These are phyloP conservation scores for Drosophila cardini DNA, from an alignment of 1,140 invertebrate species.

Conservation along the genomic window DNA sequence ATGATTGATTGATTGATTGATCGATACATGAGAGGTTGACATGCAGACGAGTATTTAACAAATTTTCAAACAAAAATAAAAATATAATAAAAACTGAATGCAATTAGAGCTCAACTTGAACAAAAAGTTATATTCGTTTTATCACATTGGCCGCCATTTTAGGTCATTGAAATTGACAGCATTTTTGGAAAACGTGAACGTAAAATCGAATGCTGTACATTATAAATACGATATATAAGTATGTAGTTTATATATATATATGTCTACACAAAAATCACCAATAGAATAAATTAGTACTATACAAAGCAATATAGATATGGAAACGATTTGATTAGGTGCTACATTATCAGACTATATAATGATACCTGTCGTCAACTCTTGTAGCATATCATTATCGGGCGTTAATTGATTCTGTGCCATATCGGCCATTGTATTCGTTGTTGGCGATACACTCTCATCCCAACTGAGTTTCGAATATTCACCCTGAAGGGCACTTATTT, in stretches of 20 bases:
- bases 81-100: conserved; percentile 57
- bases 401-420: conserved; percentile 81
- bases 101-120: conserved; percentile 85
- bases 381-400: conserved; percentile 79
- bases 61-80: conserved; percentile 24
- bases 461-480: conserved; percentile 84
- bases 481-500: conserved; percentile 79
- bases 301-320: conserved; percentile 46
- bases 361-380: conserved; percentile 83
- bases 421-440: conserved; percentile 82
- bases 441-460: conserved; percentile 83
- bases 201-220: conserved; percentile 43
- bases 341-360: conserved; percentile 20
- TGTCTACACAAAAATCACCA: conserved; percentile 46
- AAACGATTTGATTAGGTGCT: conserved; percentile 21
- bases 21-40: conserved; percentile 31
- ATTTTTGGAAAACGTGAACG: conserved; percentile 38
- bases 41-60: conserved; percentile 49
- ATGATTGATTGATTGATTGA: conserved; percentile 17
- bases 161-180: conserved; percentile 38
- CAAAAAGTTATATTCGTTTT: conserved; percentile 65
- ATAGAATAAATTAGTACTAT: conserved; percentile 36
- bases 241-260: conserved; percentile 38
- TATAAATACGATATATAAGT: conserved; percentile 22
- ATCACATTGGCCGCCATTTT: conserved; percentile 58